Percentiles rank a stretch among this genome's conserved stretches.
Evolutionary conservation across 1,140 invertebrate genomes (phyloP).

Genomic region (Ceratina calcarata): DNA sequence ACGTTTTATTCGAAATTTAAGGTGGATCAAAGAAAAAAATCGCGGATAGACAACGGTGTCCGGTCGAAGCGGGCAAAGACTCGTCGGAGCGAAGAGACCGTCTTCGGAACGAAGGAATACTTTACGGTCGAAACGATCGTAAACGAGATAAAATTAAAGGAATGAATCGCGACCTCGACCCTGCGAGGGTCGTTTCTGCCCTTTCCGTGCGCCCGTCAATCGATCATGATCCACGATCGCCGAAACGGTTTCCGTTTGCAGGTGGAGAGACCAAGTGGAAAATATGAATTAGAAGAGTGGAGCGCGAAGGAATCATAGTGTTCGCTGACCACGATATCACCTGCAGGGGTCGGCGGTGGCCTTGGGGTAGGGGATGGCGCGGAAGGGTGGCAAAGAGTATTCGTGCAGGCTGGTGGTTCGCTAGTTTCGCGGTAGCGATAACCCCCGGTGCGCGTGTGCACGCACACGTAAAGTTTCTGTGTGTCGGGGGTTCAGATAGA

Average conservation of each 20-base stretch:
- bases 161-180: too few species aligned
- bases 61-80: neutral
- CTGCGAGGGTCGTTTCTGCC: too few species aligned
- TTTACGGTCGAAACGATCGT: too few species aligned
- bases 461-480: neutral
- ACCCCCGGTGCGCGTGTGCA: conserved; percentile 31
- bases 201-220: too few species aligned
- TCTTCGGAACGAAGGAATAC: too few species aligned
- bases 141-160: too few species aligned
- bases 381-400: conserved; percentile 10
- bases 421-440: conserved; percentile 44
- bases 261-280: neutral
- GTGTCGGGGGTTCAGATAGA: conserved; percentile 20
- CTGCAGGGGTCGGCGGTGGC: conserved; percentile 19
- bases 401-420: conserved; percentile 35
- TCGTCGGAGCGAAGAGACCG: neutral
- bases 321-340: conserved; percentile 25
- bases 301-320: neutral
- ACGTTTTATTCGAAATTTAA: conserved; percentile 23
- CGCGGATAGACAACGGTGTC: neutral
- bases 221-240: too few species aligned
- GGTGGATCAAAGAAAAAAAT: conserved; percentile 5
- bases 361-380: conserved; percentile 23
- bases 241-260: too few species aligned
- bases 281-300: neutral